These are phyloP conservation scores for Anas platyrhynchos DNA, from an alignment of 2,113 vertebrate species.

Conservation along the genomic window DNA sequence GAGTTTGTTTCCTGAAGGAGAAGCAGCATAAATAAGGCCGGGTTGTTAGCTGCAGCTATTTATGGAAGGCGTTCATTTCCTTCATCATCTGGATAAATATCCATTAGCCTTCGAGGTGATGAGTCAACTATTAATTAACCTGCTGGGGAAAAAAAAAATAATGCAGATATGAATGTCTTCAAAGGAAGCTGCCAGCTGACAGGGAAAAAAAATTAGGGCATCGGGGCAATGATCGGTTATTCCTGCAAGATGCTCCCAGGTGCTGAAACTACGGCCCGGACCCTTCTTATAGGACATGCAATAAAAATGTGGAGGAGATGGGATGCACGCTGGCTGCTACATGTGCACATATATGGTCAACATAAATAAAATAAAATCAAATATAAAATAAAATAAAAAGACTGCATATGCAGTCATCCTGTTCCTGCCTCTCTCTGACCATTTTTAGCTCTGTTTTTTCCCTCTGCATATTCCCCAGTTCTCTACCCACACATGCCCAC, in stretches of 20 bases:
- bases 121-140: conserved; percentile 53
- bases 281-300: neutral
- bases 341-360: no score
- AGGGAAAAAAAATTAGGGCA: neutral
- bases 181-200: neutral
- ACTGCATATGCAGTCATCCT: neutral
- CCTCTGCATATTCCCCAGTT: neutral
- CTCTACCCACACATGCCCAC: conserved; percentile 56
- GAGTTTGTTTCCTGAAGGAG: neutral
- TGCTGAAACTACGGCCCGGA: neutral
- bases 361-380: neutral
- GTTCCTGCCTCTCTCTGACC: neutral
- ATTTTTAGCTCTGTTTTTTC: neutral
- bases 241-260: neutral
- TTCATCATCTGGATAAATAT: conserved; percentile 15
- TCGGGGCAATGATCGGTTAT: no score
- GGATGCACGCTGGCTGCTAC: neutral
- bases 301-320: neutral
- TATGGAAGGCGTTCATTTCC: conserved; percentile 16
- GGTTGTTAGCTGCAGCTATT: neutral
- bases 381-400: neutral
- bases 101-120: conserved; percentile 26
- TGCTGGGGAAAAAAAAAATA: neutral
- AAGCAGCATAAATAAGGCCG: neutral
- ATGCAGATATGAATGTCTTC: neutral